Conservation (phyloP, 2,797 vertebrate genomes). For the Oreochromis grahami region DNA sequence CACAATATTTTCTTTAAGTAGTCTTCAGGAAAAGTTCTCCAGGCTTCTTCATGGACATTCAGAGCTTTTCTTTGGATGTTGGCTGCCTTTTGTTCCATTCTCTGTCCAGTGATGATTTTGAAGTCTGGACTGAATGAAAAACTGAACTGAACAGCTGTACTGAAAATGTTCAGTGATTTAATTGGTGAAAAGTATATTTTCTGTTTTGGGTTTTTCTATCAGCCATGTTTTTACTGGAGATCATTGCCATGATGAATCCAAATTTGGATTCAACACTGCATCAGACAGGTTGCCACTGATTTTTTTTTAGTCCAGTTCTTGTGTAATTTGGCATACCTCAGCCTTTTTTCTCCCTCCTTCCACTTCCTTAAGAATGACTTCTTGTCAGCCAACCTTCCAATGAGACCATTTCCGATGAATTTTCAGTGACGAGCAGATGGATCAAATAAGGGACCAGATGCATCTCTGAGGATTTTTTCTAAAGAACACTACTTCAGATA, state of each 20-base stretch:
- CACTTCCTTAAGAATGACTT: background rate
- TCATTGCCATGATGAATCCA: background rate
- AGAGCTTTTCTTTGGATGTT: background rate
- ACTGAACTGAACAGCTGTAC: background rate
- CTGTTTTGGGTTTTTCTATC: background rate
- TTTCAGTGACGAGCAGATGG: background rate
- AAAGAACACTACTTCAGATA: background rate
- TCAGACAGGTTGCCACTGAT: background rate
- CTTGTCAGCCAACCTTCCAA: background rate
- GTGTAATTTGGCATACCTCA: background rate
- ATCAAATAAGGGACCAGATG: background rate
- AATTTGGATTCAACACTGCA: background rate
- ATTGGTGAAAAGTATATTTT: background rate
- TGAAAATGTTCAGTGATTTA: background rate
- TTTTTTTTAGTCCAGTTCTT: background rate
- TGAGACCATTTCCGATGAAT: background rate
- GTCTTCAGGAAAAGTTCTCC: background rate
- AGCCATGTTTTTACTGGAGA: background rate
- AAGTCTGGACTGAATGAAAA: background rate
- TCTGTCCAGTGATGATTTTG: background rate
- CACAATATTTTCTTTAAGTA: background rate
- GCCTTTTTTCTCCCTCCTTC: background rate
- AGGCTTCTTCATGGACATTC: background rate
- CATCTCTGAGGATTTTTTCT: background rate
- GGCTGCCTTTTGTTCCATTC: background rate